Evolutionary conservation across 2,888 invertebrate genomes (phyloP).

Genomic region (Gonocerus acuteangulatus): DNA sequence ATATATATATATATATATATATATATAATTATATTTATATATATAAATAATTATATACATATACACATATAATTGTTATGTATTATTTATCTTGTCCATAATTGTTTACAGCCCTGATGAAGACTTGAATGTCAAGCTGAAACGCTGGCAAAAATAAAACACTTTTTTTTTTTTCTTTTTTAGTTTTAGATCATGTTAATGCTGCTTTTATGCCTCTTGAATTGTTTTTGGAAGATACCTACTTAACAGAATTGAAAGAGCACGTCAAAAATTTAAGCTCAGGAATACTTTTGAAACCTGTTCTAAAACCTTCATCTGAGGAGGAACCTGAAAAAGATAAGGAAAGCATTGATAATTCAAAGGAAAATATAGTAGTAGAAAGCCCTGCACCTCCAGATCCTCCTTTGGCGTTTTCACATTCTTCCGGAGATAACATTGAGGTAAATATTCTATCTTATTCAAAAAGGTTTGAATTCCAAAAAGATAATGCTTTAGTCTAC

Average conservation of each 20-base stretch:
- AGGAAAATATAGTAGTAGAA: background rate
- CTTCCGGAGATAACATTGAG: background rate
- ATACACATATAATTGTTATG: no score
- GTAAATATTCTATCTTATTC: background rate
- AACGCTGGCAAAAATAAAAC: no score
- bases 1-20: no score
- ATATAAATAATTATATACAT: no score
- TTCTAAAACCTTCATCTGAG: background rate
- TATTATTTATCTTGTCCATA: no score
- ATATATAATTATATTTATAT: no score
- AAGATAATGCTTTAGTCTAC: background rate
- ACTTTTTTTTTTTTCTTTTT: no score
- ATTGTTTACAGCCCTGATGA: no score
- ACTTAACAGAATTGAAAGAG: slow-evolving; percentile 54
- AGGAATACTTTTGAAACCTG: background rate
- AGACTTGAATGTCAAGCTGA: no score
- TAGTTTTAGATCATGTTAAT: slow-evolving; percentile 54
- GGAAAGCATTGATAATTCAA: background rate
- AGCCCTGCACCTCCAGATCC: background rate
- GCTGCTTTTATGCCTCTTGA: slow-evolving; percentile 57
- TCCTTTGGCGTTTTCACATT: background rate
- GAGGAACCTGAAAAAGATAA: background rate
- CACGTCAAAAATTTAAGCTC: background rate
- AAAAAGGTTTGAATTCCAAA: no score
- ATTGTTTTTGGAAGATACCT: slow-evolving; percentile 68